Conservation (phyloP, 2,113 vertebrate species). For the Otus sunia region DNA sequence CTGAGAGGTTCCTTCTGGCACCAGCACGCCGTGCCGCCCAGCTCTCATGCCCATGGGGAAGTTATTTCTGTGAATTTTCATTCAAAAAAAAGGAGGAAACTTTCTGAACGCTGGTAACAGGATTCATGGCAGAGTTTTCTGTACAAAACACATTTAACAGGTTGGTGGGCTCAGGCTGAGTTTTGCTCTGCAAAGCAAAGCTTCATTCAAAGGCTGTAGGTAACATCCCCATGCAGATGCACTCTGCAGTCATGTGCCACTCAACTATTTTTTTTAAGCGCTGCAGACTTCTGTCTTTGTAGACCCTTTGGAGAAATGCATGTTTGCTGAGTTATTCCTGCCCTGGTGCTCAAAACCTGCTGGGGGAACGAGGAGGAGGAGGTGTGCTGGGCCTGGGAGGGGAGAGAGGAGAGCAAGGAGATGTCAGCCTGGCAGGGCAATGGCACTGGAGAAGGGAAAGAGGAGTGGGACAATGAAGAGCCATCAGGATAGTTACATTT, state of each 20-base stretch:
- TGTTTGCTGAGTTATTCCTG: neutral
- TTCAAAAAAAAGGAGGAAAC: neutral
- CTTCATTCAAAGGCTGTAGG: neutral
- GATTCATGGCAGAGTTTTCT: neutral
- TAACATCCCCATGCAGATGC: neutral
- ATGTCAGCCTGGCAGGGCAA: neutral
- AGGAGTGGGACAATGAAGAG: neutral
- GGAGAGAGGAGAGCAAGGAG: neutral
- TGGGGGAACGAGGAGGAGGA: neutral
- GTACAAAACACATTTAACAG: neutral
- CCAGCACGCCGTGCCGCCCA: accelerated
- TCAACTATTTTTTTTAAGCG: neutral
- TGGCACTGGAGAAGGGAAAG: neutral
- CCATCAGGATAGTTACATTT: accelerated
- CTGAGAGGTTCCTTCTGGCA: neutral
- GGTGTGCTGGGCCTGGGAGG: neutral
- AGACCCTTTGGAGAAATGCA: neutral
- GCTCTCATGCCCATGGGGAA: neutral
- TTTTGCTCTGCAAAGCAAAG: neutral
- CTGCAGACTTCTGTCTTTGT: neutral
- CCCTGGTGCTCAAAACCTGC: neutral
- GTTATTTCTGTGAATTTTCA: neutral
- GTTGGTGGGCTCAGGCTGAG: neutral
- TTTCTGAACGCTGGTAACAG: neutral
- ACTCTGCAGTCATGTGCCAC: neutral